These are phyloP conservation scores for Phoxinus dragarum DNA, from an alignment of 2,797 vertebrate species.

Conservation along the genomic window DNA sequence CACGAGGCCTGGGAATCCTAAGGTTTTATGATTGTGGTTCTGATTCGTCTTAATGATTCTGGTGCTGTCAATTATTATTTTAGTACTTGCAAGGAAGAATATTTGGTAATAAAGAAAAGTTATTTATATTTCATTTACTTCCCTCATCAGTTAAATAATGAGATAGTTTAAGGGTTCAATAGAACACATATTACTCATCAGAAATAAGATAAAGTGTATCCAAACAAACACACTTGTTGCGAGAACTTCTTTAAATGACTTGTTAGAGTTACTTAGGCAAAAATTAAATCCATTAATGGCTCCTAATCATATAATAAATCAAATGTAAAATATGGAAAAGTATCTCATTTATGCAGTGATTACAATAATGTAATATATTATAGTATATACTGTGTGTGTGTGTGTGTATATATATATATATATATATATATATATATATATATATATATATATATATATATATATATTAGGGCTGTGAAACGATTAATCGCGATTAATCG, in stretches of 20 bases:
- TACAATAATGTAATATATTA: no score
- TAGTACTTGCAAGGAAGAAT: background rate
- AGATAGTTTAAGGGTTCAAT: background rate
- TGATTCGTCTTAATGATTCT: background rate
- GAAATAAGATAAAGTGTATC: background rate
- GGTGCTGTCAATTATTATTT: background rate
- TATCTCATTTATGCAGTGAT: background rate
- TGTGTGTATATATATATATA: accelerated
- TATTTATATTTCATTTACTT: background rate
- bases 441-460: no score
- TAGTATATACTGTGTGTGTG: no score
- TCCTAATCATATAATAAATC: background rate
- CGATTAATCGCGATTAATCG: no score
- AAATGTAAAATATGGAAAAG: background rate
- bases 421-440: no score
- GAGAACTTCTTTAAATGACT: background rate
- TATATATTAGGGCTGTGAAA: no score
- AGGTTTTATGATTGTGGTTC: background rate
- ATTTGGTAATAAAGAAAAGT: background rate
- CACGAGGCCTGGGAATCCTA: background rate
- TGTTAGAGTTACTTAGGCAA: no score
- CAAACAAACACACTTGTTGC: background rate
- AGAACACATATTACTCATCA: background rate
- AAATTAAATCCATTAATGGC: background rate
- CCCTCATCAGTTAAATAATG: background rate